Evolutionary conservation across 2,888 invertebrate species (phyloP).

Genomic region (Acleris holmiana): DNA sequence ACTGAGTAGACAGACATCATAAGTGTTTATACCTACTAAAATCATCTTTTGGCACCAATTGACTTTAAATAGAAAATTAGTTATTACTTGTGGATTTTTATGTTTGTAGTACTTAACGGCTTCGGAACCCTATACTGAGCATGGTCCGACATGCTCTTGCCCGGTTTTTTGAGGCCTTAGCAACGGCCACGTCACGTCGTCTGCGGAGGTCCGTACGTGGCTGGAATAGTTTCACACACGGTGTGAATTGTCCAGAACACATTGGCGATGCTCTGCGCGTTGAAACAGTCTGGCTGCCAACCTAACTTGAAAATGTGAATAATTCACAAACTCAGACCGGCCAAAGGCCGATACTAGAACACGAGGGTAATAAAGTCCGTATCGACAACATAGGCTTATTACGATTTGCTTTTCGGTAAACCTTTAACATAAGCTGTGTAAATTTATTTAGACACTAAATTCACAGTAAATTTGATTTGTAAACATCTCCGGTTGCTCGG

Average conservation of each 20-base stretch:
- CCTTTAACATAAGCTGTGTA: background rate
- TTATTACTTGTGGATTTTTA: no score
- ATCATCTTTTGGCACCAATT: no score
- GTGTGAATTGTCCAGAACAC: constrained; percentile 26
- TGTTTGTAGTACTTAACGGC: no score
- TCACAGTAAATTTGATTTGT: constrained; percentile 24
- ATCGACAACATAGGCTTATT: background rate
- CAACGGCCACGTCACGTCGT: constrained; percentile 24
- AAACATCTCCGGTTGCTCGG: constrained; percentile 29
- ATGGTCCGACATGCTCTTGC: no score
- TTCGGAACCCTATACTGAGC: no score
- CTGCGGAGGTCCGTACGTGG: constrained; percentile 36
- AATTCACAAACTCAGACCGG: constrained; percentile 15
- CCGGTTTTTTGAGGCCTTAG: constrained; percentile 15
- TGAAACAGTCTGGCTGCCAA: constrained; percentile 11
- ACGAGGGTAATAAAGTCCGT: background rate
- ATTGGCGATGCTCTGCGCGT: constrained; percentile 23
- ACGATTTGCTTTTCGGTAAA: background rate
- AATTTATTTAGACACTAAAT: constrained; percentile 6
- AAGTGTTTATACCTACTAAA: no score
- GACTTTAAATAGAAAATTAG: no score
- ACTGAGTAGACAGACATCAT: no score
- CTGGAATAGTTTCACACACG: constrained; percentile 25
- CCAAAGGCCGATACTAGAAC: background rate
- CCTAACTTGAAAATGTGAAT: constrained; percentile 33